Evolutionary conservation across 2,797 vertebrate species (phyloP).

Genomic region (Galago senegalensis): DNA sequence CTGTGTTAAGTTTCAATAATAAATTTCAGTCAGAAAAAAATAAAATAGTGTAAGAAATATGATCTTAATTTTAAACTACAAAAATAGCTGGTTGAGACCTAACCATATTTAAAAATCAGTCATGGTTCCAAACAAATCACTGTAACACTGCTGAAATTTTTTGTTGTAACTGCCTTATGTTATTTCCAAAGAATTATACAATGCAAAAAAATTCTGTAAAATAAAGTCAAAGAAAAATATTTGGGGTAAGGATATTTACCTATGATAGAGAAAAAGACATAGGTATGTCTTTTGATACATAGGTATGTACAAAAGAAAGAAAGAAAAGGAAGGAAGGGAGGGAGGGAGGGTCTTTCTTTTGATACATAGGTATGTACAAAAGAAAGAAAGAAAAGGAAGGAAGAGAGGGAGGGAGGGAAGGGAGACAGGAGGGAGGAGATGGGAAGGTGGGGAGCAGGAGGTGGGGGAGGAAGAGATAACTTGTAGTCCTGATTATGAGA

Average conservation of each 20-base stretch:
- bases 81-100: not conserved
- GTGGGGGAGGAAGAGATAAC: not conserved
- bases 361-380: too few species aligned
- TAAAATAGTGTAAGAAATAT: not conserved
- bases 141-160: constrained; percentile 11
- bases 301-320: not conserved
- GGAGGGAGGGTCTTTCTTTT: too few species aligned
- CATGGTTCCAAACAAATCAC: constrained; percentile 23
- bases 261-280: not conserved
- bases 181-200: not conserved
- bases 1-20: not conserved
- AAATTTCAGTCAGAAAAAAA: constrained; percentile 35
- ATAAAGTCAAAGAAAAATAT: not conserved
- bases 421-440: not conserved
- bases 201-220: not conserved
- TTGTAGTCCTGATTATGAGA: not conserved
- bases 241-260: not conserved
- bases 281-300: too few species aligned
- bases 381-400: not conserved
- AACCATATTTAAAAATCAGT: not conserved
- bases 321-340: accelerated
- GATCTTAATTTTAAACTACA: not conserved
- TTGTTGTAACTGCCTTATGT: not conserved
- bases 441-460: accelerated
- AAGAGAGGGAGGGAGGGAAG: too few species aligned